Conservation (phyloP, 2,113 vertebrate species). For the Colistium nudipinnis region DNA sequence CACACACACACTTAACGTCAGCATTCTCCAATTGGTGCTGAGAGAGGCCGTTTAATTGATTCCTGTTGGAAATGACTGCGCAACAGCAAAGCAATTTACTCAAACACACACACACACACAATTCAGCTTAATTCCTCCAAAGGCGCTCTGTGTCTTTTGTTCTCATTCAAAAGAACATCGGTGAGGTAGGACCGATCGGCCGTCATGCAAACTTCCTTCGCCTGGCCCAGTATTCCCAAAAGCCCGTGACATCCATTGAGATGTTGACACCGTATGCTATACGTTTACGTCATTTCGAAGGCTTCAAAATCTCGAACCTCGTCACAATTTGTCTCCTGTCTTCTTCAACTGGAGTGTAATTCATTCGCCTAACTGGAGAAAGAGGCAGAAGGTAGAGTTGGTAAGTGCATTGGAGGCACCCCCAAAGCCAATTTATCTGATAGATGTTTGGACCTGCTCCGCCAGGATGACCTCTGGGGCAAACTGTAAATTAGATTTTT, state of each 20-base stretch:
- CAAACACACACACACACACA: too few relatives aligned
- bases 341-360: constrained; percentile 41
- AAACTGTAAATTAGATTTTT: constrained; percentile 74
- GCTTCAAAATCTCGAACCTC: constrained; percentile 11
- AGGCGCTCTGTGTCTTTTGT: too few relatives aligned
- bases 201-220: constrained; percentile 6
- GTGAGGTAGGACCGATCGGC: constrained; percentile 7
- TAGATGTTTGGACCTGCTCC: constrained; percentile 65
- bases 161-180: too few relatives aligned
- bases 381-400: constrained; percentile 52
- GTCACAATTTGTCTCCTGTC: constrained; percentile 26
- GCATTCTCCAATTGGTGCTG: too few relatives aligned
- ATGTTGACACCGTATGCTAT: not conserved
- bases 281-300: constrained; percentile 10
- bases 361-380: constrained; percentile 51
- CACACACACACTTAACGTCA: too few relatives aligned
- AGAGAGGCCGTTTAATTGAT: too few relatives aligned
- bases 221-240: not conserved
- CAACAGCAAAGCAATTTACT: too few relatives aligned
- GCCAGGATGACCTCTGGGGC: constrained; percentile 62
- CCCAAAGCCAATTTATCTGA: constrained; percentile 74
- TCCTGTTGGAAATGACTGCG: too few relatives aligned
- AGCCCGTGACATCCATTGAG: not conserved
- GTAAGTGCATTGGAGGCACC: constrained; percentile 64
- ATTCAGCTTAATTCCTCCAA: too few relatives aligned